phyloP scores from a whole-genome alignment of 2,888 invertebrate genomes.

The Cerceris ruficornis region DNA sequence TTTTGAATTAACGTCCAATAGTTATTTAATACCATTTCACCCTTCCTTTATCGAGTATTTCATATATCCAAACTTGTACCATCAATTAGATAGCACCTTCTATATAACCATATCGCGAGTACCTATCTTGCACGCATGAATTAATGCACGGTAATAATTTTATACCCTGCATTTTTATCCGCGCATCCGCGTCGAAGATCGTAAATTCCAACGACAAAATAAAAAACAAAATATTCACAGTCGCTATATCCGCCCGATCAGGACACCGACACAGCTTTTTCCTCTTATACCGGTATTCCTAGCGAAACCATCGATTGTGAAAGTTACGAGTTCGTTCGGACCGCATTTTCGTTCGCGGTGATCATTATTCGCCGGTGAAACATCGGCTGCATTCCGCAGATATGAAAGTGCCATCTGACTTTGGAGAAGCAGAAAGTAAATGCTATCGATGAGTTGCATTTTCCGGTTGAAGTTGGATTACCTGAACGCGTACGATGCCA shows the following conservation, averaged over 20 bases:
- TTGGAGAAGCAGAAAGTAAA: slow-evolving; percentile 25
- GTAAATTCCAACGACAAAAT: background rate
- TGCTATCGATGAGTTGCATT: slow-evolving; percentile 38
- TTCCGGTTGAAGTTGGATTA: slow-evolving; percentile 30
- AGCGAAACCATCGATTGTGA: slow-evolving; percentile 28
- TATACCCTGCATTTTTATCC: background rate
- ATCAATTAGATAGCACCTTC: no score
- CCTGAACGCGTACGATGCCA: slow-evolving; percentile 33
- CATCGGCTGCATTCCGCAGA: slow-evolving; percentile 6
- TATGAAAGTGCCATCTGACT: slow-evolving; percentile 5
- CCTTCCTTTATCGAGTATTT: no score
- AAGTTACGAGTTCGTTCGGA: slow-evolving; percentile 33
- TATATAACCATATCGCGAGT: background rate
- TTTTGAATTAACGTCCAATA: no score
- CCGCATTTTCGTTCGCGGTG: slow-evolving; percentile 34
- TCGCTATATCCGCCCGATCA: background rate
- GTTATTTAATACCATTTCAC: no score
- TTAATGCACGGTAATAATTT: background rate
- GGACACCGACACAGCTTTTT: background rate
- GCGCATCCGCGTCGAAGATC: background rate
- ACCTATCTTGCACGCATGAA: background rate
- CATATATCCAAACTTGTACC: no score
- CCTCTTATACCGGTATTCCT: slow-evolving; percentile 4
- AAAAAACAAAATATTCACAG: background rate
- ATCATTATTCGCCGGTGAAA: slow-evolving; percentile 41